Percentiles rank a stretch among this genome's conserved stretches.
These are phyloP conservation scores for Parasteatoda lunata DNA, from an alignment of 2,888 invertebrate genomes.

Conservation along the genomic window DNA sequence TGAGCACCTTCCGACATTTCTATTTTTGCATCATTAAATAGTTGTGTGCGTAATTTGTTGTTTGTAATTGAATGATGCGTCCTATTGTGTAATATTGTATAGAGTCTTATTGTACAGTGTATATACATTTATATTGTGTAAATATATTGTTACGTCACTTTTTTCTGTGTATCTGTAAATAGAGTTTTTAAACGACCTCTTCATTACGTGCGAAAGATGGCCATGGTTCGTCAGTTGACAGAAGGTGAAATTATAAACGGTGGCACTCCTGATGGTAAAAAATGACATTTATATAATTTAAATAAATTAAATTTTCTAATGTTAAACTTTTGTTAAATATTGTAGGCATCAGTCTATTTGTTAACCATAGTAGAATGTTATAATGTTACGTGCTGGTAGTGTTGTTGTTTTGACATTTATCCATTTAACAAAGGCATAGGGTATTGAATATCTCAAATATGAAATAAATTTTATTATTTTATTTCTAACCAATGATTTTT, in stretches of 20 bases:
- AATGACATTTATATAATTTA: background rate
- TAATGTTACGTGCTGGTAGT: no score
- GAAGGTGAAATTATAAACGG: constrained; percentile 64
- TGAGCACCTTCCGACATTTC: constrained; percentile 66
- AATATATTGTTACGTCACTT: constrained; percentile 66
- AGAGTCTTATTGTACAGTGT: constrained; percentile 58
- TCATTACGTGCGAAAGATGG: constrained; percentile 65
- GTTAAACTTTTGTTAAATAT: no score
- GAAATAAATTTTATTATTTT: no score
- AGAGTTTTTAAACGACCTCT: constrained; percentile 56
- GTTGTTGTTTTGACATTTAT: no score
- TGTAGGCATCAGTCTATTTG: no score
- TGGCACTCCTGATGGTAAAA: constrained; percentile 55
- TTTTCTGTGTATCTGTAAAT: constrained; percentile 57
- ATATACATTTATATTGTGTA: constrained; percentile 62
- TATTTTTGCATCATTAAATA: constrained; percentile 67
- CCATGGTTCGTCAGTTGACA: constrained; percentile 67
- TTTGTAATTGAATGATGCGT: constrained; percentile 66
- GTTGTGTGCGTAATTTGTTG: constrained; percentile 65
- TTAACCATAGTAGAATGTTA: no score
- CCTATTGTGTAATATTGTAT: constrained; percentile 41
- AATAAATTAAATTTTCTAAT: no score
- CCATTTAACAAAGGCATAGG: no score
- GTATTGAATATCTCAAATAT: no score
- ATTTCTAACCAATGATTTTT: no score